These are phyloP conservation scores for Drosophila ambigua DNA, from an alignment of 1,140 invertebrate genomes.

Conservation along the genomic window DNA sequence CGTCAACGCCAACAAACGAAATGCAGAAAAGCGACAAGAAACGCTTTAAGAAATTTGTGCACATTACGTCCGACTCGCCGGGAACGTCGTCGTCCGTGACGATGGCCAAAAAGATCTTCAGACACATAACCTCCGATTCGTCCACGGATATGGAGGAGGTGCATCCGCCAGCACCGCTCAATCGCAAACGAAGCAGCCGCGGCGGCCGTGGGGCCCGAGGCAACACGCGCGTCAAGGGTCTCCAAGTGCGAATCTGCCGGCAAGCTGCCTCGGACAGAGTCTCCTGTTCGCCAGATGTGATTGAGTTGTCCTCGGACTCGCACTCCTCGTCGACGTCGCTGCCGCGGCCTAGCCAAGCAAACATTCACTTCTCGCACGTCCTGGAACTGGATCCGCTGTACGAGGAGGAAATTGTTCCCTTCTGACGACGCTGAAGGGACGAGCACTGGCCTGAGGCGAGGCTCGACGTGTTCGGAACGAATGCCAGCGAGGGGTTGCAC, in stretches of 20 bases:
- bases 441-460: constrained; percentile 32
- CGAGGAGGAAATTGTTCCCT: constrained; percentile 70
- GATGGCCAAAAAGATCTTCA: constrained; percentile 29
- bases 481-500: constrained; percentile 61
- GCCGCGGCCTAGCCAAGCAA: background rate
- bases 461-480: constrained; percentile 66
- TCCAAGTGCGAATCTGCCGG: background rate
- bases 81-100: background rate
- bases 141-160: constrained; percentile 61
- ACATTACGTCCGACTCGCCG: constrained; percentile 63
- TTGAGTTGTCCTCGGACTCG: constrained; percentile 68
- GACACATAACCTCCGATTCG: constrained; percentile 57
- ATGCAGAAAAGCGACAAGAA: background rate
- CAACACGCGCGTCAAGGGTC: background rate
- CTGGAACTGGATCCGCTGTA: constrained; percentile 66
- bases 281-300: constrained; percentile 54
- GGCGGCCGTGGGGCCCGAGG: constrained; percentile 1
- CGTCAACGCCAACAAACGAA: constrained; percentile 31
- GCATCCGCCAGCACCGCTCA: background rate
- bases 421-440: constrained; percentile 18
- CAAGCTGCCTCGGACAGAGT: background rate
- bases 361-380: constrained; percentile 10
- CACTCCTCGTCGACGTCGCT: constrained; percentile 36
- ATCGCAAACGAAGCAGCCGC: constrained; percentile 17
- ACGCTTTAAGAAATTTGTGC: constrained; percentile 41